Percentiles rank a stretch among this genome's conserved stretches.
Conservation (phyloP, 2,113 vertebrate genomes). For the Asarcornis scutulata region DNA sequence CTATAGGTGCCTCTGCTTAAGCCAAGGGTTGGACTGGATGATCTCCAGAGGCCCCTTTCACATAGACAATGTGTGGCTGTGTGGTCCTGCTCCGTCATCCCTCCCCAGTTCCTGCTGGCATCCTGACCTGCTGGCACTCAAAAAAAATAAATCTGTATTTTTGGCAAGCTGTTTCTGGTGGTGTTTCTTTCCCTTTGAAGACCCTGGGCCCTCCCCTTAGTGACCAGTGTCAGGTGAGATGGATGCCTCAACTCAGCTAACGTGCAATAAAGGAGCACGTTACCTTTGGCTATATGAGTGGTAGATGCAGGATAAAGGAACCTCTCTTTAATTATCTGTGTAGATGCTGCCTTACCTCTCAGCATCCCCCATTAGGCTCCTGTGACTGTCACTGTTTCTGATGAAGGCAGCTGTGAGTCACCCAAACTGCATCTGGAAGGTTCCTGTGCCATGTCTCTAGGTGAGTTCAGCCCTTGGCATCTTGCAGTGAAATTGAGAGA, state of each 20-base stretch:
- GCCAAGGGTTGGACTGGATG: background rate
- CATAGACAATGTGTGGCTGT: background rate
- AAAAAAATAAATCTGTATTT: background rate
- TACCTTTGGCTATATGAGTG: background rate
- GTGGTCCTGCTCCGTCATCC: background rate
- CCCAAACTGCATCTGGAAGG: accelerated
- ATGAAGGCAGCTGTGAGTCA: accelerated
- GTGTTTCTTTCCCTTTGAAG: background rate
- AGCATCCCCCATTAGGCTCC: accelerated
- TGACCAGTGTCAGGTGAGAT: background rate
- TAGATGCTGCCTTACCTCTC: background rate
- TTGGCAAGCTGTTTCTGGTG: background rate
- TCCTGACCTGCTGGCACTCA: background rate
- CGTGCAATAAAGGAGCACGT: background rate
- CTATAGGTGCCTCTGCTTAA: background rate
- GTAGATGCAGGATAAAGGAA: background rate
- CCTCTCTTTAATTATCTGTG: background rate
- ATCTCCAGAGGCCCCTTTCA: background rate
- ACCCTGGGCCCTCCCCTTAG: background rate
- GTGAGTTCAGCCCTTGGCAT: background rate
- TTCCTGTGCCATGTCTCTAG: background rate
- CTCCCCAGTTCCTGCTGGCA: background rate
- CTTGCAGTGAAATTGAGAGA: background rate
- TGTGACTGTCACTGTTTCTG: too few relatives aligned
- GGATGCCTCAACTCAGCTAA: background rate